Evolutionary conservation across 2,888 invertebrate genomes (phyloP), one percentile per base, ranked within the genome.

Genomic region (Drosophila picticornis): DNA sequence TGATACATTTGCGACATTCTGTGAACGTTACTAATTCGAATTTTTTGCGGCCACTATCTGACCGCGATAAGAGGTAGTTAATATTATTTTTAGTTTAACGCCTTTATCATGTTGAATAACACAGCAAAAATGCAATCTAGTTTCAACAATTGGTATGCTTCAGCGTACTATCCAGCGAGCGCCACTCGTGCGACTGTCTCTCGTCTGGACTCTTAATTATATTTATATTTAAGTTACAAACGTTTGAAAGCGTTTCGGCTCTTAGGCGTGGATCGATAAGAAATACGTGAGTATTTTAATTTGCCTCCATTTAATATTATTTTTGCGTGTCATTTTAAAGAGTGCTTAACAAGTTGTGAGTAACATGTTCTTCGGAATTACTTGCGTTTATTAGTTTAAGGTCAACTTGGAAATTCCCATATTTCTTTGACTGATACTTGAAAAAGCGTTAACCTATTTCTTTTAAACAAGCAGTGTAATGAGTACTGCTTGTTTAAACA

Each of bases 1-100:
- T 94, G 84, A 75, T 90, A 93, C 48, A 81, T 61, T 68, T 90
- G 81, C 9, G 90, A 83, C 90, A 91, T 90, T 22, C 29, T 63
- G 11, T 4, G 4, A n/a, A 29, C 7, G 11, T 4, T 25, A 64
- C 38, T 22, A 56, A 56, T 43, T 40, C 10, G 25, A 6, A 11
- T 66, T 58, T 48, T 36, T 43, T 16, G 19, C 38, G 29, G 32
- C 6, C 32, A 25, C 57, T 72, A 58, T 50, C 57, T 46, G 27
- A 16, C 4, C 4, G 19, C 51, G 77, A 77, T 77, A 78, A 77
- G 68, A 34, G 38, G 13, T 46, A 2, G 4, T 19, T 4, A 16
- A 58, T 16, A 27, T 13, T 38, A 19, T 38, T 69, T 40, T 67
- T 65, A 57, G 40, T 40, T 52, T 58, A 64, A 73, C 73, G 56